Evolutionary conservation across 2,888 invertebrate species (phyloP), one percentile per base, ranked within the genome.

Genomic region (Agonopterix alstromeriana): DNA sequence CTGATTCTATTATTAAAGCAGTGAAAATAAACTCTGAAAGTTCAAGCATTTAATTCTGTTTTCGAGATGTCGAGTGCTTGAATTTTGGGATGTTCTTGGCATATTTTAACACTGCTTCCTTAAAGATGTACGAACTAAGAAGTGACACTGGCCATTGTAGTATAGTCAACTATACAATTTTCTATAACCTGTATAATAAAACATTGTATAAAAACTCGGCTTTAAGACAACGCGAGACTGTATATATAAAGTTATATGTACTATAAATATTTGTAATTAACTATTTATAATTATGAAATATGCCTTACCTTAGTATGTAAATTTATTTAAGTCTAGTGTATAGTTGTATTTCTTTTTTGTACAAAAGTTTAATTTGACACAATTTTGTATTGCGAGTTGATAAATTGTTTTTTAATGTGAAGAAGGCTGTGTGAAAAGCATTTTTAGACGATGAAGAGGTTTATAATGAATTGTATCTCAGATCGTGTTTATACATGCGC

Each of bases 221-320:
- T 84, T 79, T 83, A 84, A 85, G 77, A 75, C 76, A 78, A 72
- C 67, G 77, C 80, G 82, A 85, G 86, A 85, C 86, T 86, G 85
- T 86, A 81, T 77, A 84, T 79, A 83, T 73, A 77, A 61, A 69
- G 62, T 70, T 68, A 10, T 65, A 70, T 77, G 74, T 81, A 78
- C 69, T 73, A 73, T 72, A 77, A 63, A 71, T 75, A 78, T 68
- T 70, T 82, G 78, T 82, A 81, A 78, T 79, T 72, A 80, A 74
- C 63, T 82, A 85, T 85, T 83, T 85, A 83, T 85, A 77, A 77
- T 74, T 73, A 77, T 69, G 60, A 72, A 78, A 73, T 81, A 85
- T 79, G 85, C 85, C 84, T 86, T 85, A 85, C 70, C 58, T 65
- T 70, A 74, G 73, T 58, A 58, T 61, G 63, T 70, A 70, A 71